These are phyloP conservation scores for Drosophila kikkawai DNA, from an alignment of 1,140 invertebrate genomes.

Conservation along the genomic window DNA sequence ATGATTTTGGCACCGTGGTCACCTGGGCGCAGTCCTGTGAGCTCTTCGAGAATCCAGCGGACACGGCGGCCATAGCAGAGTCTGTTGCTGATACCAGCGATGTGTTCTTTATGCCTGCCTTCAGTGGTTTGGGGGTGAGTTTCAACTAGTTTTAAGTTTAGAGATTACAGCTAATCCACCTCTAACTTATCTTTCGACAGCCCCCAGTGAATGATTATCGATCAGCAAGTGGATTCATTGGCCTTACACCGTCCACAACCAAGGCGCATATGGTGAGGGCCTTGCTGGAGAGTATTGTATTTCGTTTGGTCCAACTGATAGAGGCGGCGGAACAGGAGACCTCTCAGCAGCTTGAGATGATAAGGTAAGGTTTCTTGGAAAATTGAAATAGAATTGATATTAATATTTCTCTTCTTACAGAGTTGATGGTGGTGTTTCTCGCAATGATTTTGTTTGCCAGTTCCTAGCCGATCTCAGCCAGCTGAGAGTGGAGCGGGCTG, in stretches of 20 bases:
- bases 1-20: constrained; percentile 95
- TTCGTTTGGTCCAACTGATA: constrained; percentile 92
- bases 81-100: constrained; percentile 91
- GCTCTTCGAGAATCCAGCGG: constrained; percentile 89
- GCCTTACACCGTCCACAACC: constrained; percentile 91
- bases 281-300: constrained; percentile 95
- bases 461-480: constrained; percentile 93
- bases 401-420: constrained; percentile 86
- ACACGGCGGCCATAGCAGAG: constrained; percentile 90
- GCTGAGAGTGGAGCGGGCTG: constrained; percentile 89
- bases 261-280: constrained; percentile 93
- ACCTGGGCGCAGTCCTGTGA: constrained; percentile 93
- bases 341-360: constrained; percentile 86
- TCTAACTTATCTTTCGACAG: constrained; percentile 86
- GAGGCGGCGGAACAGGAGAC: constrained; percentile 89
- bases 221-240: constrained; percentile 93
- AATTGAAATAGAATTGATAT: neutral
- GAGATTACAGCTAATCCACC: constrained; percentile 6
- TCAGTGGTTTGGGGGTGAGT: constrained; percentile 94
- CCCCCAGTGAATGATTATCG: constrained; percentile 94
- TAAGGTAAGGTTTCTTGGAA: constrained; percentile 86
- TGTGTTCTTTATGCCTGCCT: constrained; percentile 96
- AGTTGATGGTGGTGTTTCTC: constrained; percentile 96
- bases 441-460: constrained; percentile 96
- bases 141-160: neutral